Evolutionary conservation across 2,797 vertebrate genomes (phyloP).

Genomic region (Vireo griseus): DNA sequence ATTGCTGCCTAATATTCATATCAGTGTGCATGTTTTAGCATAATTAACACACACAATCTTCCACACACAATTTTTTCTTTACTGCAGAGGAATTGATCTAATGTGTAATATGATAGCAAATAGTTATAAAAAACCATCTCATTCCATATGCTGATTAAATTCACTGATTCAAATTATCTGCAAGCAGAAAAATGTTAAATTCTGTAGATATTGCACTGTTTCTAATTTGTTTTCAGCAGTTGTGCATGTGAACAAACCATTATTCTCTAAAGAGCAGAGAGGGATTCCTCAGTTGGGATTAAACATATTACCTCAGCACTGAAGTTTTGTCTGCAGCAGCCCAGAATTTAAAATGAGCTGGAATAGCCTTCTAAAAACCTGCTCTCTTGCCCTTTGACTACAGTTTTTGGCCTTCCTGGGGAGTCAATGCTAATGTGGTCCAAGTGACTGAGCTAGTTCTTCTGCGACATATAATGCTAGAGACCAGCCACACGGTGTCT

Average conservation of each 20-base stretch:
- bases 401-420: background rate
- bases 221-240: background rate
- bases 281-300: background rate
- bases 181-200: background rate
- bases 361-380: background rate
- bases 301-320: background rate
- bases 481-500: background rate
- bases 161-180: background rate
- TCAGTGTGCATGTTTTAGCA: slow-evolving; percentile 27
- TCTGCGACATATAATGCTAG: background rate
- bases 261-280: background rate
- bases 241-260: background rate
- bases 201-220: background rate
- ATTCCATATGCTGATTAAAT: background rate
- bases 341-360: background rate
- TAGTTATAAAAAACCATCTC: background rate
- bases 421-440: background rate
- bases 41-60: slow-evolving; percentile 18
- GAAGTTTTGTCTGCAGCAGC: background rate
- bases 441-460: background rate
- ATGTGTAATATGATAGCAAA: background rate
- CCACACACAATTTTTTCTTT: background rate
- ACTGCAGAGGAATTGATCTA: background rate
- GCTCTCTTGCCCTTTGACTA: background rate
- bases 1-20: slow-evolving; percentile 46